Percentiles rank a stretch among this genome's conserved stretches.
phyloP scores from a whole-genome alignment of 2,113 vertebrate genomes.

The Cottus gobio region DNA sequence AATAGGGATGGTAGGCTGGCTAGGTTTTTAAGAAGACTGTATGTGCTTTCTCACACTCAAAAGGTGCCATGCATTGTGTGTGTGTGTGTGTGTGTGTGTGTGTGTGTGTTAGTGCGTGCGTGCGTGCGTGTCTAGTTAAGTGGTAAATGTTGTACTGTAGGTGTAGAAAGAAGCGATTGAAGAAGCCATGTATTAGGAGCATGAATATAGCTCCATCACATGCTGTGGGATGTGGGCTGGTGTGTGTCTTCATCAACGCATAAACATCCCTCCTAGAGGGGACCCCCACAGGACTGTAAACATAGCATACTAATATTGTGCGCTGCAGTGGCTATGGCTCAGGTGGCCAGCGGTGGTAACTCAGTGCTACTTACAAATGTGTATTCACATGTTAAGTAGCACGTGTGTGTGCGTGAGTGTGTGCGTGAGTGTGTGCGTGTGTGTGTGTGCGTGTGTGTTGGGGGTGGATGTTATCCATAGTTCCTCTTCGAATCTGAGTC shows the following conservation, averaged over 20 bases:
- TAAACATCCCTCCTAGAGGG: conserved; percentile 16
- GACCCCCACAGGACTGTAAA: conserved; percentile 44
- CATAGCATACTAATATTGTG: not conserved
- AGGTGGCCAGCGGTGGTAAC: conserved; percentile 25
- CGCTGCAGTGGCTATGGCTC: conserved; percentile 23
- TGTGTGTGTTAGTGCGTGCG: conserved; percentile 55
- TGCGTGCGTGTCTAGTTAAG: conserved; percentile 54
- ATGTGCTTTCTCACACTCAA: conserved; percentile 61
- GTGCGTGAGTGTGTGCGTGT: conserved; percentile 22
- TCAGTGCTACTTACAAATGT: conserved; percentile 38
- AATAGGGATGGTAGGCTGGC: conserved; percentile 63
- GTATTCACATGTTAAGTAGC: conserved; percentile 23
- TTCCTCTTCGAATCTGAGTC: conserved; percentile 39
- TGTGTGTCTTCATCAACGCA: conserved; percentile 49
- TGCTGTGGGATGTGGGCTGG: conserved; percentile 57
- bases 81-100: conserved; percentile 45
- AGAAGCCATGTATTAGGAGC: conserved; percentile 35
- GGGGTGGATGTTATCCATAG: conserved; percentile 39
- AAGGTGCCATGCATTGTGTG: conserved; percentile 48
- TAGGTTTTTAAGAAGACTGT: conserved; percentile 53
- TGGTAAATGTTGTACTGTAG: conserved; percentile 56
- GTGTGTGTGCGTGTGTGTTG: not conserved
- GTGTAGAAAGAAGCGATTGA: conserved; percentile 38
- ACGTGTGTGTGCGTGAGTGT: not conserved
- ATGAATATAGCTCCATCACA: conserved; percentile 56